These are phyloP conservation scores for Didymodactylos carnosus DNA, from an alignment of 2,888 invertebrate species.

Conservation along the genomic window DNA sequence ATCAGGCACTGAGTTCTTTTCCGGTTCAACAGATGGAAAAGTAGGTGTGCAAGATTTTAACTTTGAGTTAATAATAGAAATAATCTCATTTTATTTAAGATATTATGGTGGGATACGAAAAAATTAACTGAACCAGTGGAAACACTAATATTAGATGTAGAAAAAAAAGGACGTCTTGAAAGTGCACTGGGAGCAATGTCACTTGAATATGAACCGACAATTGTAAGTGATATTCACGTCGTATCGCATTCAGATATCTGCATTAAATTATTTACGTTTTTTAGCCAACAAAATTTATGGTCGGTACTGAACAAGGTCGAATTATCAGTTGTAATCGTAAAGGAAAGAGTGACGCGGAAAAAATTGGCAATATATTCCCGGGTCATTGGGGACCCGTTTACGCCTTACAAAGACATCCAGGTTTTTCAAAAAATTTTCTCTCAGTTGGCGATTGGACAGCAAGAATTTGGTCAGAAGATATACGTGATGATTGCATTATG, in stretches of 20 bases:
- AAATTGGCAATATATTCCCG: conserved; percentile 46
- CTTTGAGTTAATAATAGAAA: neutral
- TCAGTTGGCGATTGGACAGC: conserved; percentile 87
- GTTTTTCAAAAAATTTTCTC: conserved; percentile 77
- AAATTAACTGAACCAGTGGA: conserved; percentile 54
- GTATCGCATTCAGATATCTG: too few species aligned
- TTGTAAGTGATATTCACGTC: too few species aligned
- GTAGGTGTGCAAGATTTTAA: conserved; percentile 42
- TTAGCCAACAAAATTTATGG: conserved; percentile 58
- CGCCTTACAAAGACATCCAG: conserved; percentile 69
- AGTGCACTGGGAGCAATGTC: conserved; percentile 53
- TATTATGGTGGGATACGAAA: conserved; percentile 58
- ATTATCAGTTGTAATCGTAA: conserved; percentile 51
- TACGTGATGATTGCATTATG: conserved; percentile 65
- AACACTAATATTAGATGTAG: conserved; percentile 48
- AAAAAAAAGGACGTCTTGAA: conserved; percentile 46
- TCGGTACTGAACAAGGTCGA: conserved; percentile 46
- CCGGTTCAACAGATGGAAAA: conserved; percentile 64
- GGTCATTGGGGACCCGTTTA: conserved; percentile 59
- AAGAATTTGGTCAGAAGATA: conserved; percentile 82
- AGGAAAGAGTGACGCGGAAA: conserved; percentile 55
- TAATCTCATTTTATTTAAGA: conserved; percentile 23
- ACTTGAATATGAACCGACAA: conserved; percentile 60
- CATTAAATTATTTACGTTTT: neutral
- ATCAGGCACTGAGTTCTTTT: conserved; percentile 79